Evolutionary conservation across 2,113 vertebrate genomes (phyloP).

Genomic region (Plecturocebus donacophilus): DNA sequence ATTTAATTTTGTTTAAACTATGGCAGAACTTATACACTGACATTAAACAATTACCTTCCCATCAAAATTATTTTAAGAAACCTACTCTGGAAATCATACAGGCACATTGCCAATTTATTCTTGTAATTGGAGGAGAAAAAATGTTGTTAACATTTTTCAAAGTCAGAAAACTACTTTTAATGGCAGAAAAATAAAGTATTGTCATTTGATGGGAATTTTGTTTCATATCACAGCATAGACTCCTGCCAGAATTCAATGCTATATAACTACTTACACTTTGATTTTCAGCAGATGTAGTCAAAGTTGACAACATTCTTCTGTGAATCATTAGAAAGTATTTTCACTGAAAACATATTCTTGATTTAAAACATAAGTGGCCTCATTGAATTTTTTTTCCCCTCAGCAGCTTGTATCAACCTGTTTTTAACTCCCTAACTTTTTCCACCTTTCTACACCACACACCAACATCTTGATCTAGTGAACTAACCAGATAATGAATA

Average conservation of each 20-base stretch:
- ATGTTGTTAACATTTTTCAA: slow-evolving; percentile 28
- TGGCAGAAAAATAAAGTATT: slow-evolving; percentile 38
- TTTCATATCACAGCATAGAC: background rate
- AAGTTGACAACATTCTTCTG: slow-evolving; percentile 62
- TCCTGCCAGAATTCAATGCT: slow-evolving; percentile 24
- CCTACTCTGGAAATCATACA: slow-evolving; percentile 14
- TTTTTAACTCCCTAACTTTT: slow-evolving; percentile 57
- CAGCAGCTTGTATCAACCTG: slow-evolving; percentile 56
- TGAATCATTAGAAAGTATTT: slow-evolving; percentile 73
- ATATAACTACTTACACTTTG: slow-evolving; percentile 44
- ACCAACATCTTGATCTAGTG: slow-evolving; percentile 28
- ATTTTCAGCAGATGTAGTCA: slow-evolving; percentile 67
- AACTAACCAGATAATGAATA: slow-evolving; percentile 54
- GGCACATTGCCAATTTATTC: background rate
- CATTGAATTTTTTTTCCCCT: slow-evolving; percentile 23
- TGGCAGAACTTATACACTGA: background rate
- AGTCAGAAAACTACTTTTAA: slow-evolving; percentile 49
- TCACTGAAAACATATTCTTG: slow-evolving; percentile 70
- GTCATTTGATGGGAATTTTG: slow-evolving; percentile 37
- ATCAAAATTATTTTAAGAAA: slow-evolving; percentile 60
- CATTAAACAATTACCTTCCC: slow-evolving; percentile 30
- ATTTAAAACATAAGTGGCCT: slow-evolving; percentile 73
- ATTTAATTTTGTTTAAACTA: slow-evolving; percentile 31
- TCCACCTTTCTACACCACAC: slow-evolving; percentile 41
- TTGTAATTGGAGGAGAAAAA: slow-evolving; percentile 35